Percentiles rank a stretch among this genome's conserved stretches.
phyloP scores from a whole-genome alignment of 2,888 invertebrate species.

The Meta bourneti region DNA sequence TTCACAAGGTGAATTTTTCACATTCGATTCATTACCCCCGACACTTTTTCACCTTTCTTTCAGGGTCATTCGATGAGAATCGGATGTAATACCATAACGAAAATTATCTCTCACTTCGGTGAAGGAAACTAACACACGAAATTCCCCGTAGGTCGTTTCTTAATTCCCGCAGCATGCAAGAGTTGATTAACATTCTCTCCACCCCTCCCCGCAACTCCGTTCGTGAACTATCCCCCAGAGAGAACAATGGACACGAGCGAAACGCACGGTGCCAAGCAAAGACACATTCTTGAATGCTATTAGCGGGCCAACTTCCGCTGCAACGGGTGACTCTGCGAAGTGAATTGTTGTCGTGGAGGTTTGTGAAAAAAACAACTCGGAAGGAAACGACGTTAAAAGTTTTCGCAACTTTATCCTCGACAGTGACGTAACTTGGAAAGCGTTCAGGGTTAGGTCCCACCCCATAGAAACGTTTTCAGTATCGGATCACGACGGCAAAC shows the following conservation, averaged over 20 bases:
- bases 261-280: constrained; percentile 43
- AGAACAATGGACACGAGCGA: constrained; percentile 54
- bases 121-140: constrained; percentile 3
- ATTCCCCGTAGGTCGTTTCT: constrained; percentile 25
- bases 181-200: constrained; percentile 31
- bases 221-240: background rate
- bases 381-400: constrained; percentile 43
- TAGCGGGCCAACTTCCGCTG: constrained; percentile 58
- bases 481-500: background rate
- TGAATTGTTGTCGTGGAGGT: constrained; percentile 42
- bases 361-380: constrained; percentile 55
- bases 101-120: background rate
- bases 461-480: constrained; percentile 1
- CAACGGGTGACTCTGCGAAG: constrained; percentile 50
- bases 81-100: background rate
- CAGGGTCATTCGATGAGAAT: background rate
- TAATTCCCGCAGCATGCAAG: constrained; percentile 21
- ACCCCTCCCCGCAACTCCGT: background rate
- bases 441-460: constrained; percentile 37
- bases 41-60: background rate
- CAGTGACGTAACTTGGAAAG: constrained; percentile 50
- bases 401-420: constrained; percentile 54
- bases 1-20: background rate
- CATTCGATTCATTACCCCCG: background rate
- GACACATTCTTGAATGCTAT: constrained; percentile 46